Conservation (phyloP, 2,888 invertebrate species). For the Lasioglossum zephyrum region DNA sequence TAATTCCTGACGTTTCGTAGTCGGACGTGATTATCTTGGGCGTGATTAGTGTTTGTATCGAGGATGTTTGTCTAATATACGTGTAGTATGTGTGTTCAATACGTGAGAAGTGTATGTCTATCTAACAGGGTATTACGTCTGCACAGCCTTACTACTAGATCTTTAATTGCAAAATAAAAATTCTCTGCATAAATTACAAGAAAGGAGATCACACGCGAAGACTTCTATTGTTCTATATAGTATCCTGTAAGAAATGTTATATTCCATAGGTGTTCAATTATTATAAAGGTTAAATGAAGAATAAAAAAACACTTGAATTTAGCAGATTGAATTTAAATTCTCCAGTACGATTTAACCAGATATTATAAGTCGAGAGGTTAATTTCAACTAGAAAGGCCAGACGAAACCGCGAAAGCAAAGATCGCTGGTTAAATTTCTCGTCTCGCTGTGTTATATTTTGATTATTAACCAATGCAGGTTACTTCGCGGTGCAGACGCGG, state of each 20-base stretch:
- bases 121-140: not conserved
- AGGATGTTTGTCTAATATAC: not conserved
- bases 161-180: too few relatives aligned
- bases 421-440: slow-evolving; percentile 15
- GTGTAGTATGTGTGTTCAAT: not conserved
- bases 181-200: too few relatives aligned
- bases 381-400: slow-evolving; percentile 1
- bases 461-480: slow-evolving; percentile 66
- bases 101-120: not conserved
- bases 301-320: not conserved
- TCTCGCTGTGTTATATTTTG: slow-evolving; percentile 2
- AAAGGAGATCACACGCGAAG: too few relatives aligned
- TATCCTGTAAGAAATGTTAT: not conserved
- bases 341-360: not conserved
- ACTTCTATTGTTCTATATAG: too few relatives aligned
- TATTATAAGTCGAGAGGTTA: not conserved
- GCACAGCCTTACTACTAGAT: too few relatives aligned
- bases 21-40: not conserved
- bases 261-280: not conserved
- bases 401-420: not conserved
- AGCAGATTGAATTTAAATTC: not conserved
- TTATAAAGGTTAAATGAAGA: not conserved
- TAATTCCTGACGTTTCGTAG: not conserved
- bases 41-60: not conserved
- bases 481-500: slow-evolving; percentile 21